Evolutionary conservation across 2,113 vertebrate species (phyloP), one percentile per base, ranked within the genome.

Genomic region (Bubo scandiacus): DNA sequence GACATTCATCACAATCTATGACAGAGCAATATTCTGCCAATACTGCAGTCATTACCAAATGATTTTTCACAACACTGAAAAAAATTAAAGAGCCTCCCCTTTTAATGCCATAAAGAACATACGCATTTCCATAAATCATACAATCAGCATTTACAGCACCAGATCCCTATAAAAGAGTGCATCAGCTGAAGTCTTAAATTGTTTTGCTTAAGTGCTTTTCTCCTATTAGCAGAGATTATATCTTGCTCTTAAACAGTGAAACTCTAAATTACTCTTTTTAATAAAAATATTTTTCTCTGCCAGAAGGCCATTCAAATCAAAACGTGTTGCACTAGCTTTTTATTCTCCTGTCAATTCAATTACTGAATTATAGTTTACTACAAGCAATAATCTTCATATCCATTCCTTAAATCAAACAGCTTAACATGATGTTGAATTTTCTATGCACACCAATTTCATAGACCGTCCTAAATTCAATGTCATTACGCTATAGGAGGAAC

Each of bases 341-440:
- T 51, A n/a, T 92, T 86, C 85, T 71, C 26, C 40, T 81, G 34
- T 15, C 85, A 26, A 62, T 7, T 91, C 26, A 70, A 36, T 94
- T 93, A 89, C 54, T 34, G 47, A 92, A 82, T 92, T 91, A 87
- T 12, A 70, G 20, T 90, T 92, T 81, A 83, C 38, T 92, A 47
- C 47, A 62, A 79, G 42, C 17, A 63, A 21, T 51, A 14, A 34
- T 82, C 92, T 94, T 81, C 34, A 77, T 78, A 80, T 70, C 62
- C n/a, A 51, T 77, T 92, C 25, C 26, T 62, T 72, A 88, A 80
- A 93, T 88, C 23, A 92, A 90, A 67, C 21, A 38, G 13, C 19
- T 92, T 62, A 38, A 38, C 5, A 11, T 29, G 23, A 77, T 49
- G 5, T 4, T 85, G 10, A 51, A 45, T 92, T 90, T 92, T 83